phyloP scores from a whole-genome alignment of 2,797 vertebrate genomes.

The Rhinoraja longicauda region DNA sequence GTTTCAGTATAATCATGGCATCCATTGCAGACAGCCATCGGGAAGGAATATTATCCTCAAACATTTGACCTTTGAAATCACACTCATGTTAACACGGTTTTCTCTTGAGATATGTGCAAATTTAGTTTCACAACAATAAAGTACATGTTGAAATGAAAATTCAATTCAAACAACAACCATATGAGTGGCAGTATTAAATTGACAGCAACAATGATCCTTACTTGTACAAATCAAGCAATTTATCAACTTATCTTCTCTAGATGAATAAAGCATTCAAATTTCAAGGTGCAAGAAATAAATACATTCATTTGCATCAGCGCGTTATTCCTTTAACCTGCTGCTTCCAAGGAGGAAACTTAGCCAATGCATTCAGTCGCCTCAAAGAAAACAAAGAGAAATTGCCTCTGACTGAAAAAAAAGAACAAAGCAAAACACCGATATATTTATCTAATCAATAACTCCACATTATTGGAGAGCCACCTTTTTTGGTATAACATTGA shows the following conservation, averaged over 20 bases:
- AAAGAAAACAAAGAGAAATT: background rate
- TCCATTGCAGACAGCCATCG: background rate
- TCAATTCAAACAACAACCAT: background rate
- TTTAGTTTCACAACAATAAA: background rate
- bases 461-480: background rate
- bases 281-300: background rate
- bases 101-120: background rate
- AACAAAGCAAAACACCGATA: background rate
- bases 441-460: background rate
- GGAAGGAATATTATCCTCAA: background rate
- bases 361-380: background rate
- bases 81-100: too few relatives aligned
- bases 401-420: background rate
- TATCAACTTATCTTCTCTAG: background rate
- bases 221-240: background rate
- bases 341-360: background rate
- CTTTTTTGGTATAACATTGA: background rate
- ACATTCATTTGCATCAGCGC: background rate
- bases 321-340: background rate
- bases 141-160: background rate
- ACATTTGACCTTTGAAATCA: background rate
- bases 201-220: background rate
- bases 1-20: background rate
- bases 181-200: background rate
- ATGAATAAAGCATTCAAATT: too few relatives aligned